Conservation (phyloP, 2,797 vertebrate species). For the Chelon auratus region DNA sequence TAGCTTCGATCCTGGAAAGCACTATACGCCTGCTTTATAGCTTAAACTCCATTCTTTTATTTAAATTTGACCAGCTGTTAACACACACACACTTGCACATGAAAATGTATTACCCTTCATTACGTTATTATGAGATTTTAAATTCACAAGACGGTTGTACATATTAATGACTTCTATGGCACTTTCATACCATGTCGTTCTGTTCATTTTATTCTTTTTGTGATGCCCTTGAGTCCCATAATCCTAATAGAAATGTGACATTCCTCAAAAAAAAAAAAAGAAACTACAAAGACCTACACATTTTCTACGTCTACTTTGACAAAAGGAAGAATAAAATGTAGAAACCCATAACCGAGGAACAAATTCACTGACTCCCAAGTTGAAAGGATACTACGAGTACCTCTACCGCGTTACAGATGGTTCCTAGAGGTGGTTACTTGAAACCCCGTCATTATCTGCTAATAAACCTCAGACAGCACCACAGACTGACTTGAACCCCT, state of each 20-base stretch:
- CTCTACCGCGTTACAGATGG: neutral
- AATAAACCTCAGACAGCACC: constrained; percentile 26
- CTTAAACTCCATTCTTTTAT: neutral
- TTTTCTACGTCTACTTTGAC: neutral
- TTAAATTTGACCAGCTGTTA: neutral
- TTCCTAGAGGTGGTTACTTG: constrained; percentile 26
- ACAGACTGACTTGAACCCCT: constrained; percentile 13
- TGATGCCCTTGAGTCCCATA: neutral
- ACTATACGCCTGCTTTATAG: neutral
- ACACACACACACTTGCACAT: neutral
- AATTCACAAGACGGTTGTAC: neutral
- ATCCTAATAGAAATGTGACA: neutral
- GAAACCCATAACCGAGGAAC: neutral
- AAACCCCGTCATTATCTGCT: constrained; percentile 33
- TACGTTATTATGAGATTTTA: neutral
- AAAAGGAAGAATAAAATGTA: neutral
- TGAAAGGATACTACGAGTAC: neutral
- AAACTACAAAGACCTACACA: neutral
- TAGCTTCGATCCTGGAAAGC: too few relatives aligned
- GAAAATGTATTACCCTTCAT: neutral
- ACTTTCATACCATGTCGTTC: neutral
- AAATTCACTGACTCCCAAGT: too few relatives aligned
- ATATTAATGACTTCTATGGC: constrained; percentile 1
- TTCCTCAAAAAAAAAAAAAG: too few relatives aligned
- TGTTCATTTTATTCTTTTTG: constrained; percentile 16